Evolutionary conservation across 2,888 invertebrate genomes (phyloP).

Genomic region (Gasteruption jaculator): DNA sequence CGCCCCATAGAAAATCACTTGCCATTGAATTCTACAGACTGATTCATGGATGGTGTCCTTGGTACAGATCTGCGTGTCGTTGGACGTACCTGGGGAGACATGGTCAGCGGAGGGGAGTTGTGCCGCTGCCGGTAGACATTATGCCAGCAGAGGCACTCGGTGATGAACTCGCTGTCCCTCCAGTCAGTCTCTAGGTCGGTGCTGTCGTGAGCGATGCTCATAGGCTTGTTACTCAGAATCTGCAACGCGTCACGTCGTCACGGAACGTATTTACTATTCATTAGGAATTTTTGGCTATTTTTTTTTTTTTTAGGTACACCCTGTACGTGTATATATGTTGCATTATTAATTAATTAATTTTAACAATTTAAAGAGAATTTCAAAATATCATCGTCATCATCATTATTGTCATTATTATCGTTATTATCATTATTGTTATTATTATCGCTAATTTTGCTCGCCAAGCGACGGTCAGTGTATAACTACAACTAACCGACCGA

Average conservation of each 20-base stretch:
- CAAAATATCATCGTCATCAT: no score
- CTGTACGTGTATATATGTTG: background rate
- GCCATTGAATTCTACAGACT: no score
- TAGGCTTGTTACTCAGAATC: conserved; percentile 65
- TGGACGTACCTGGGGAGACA: conserved; percentile 78
- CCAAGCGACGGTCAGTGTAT: no score
- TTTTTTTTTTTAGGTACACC: background rate
- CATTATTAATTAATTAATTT: conserved; percentile 7
- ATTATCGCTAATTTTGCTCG: no score
- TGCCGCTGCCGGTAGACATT: conserved; percentile 77
- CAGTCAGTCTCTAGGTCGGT: conserved; percentile 70
- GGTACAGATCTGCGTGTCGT: background rate
- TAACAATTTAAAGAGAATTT: no score
- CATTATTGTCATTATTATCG: no score
- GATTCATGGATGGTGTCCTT: background rate
- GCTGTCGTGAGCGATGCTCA: conserved; percentile 68
- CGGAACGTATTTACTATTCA: background rate
- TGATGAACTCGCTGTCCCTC: conserved; percentile 78
- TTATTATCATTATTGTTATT: no score
- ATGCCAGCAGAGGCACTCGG: conserved; percentile 78
- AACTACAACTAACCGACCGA: no score
- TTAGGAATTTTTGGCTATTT: background rate
- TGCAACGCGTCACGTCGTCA: conserved; percentile 45
- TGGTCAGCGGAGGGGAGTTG: conserved; percentile 66
- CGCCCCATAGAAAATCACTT: no score